Evolutionary conservation across 2,888 invertebrate genomes (phyloP).

Genomic region (Caenorhabditis doughertyi): DNA sequence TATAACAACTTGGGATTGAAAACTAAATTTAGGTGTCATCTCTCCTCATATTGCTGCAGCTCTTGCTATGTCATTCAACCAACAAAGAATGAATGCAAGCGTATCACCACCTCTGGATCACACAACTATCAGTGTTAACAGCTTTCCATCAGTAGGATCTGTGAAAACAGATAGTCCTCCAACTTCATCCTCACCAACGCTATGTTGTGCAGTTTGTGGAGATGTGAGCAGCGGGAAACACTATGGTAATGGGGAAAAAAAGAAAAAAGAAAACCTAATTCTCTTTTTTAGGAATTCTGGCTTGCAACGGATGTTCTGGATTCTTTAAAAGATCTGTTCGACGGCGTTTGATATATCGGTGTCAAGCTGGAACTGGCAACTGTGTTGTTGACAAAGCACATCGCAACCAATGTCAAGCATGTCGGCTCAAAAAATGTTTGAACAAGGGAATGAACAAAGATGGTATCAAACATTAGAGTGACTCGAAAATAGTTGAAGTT

Average conservation of each 20-base stretch:
- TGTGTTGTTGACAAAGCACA: slow-evolving; percentile 99
- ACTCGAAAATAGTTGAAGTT: no score
- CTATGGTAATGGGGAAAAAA: slow-evolving; percentile 72
- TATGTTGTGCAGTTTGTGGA: slow-evolving; percentile 78
- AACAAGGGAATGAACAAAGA: slow-evolving; percentile 99
- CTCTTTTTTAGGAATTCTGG: slow-evolving; percentile 90
- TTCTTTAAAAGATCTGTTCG: slow-evolving; percentile 77
- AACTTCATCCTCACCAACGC: slow-evolving; percentile 69
- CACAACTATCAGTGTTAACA: slow-evolving; percentile 76
- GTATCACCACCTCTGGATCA: slow-evolving; percentile 68
- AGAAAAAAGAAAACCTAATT: background rate
- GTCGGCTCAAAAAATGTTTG: slow-evolving; percentile 97
- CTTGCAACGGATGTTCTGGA: slow-evolving; percentile 99
- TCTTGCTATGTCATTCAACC: slow-evolving; percentile 70
- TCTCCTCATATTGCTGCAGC: slow-evolving; percentile 72
- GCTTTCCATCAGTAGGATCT: slow-evolving; percentile 67
- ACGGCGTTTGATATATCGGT: slow-evolving; percentile 84
- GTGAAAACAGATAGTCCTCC: slow-evolving; percentile 67
- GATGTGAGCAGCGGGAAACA: slow-evolving; percentile 82
- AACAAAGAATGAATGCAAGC: slow-evolving; percentile 64
- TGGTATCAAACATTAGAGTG: slow-evolving; percentile 86
- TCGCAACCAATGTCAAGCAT: slow-evolving; percentile 98
- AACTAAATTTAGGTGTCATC: slow-evolving; percentile 56
- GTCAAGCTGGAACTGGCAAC: slow-evolving; percentile 97
- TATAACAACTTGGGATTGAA: background rate